Evolutionary conservation across 2,888 invertebrate genomes (phyloP).

Genomic region (Xanthia togata): DNA sequence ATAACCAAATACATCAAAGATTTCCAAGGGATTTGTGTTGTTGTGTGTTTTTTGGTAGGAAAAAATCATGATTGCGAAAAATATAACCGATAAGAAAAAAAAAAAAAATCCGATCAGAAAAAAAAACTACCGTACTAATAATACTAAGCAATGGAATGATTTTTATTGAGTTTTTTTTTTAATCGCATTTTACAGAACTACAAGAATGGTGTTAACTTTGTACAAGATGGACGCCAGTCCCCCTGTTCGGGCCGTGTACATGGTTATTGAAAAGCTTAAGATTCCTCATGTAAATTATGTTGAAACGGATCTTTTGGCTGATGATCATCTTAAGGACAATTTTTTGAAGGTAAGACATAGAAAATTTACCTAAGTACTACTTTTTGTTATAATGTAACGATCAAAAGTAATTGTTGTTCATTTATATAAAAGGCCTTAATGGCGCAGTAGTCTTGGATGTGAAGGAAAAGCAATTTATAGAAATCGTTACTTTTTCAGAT

Average conservation of each 20-base stretch:
- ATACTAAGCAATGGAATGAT: neutral
- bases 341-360: constrained; percentile 57
- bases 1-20: neutral
- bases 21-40: neutral
- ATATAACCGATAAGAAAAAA: too few species aligned
- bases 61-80: neutral
- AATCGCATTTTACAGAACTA: constrained; percentile 19
- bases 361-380: neutral
- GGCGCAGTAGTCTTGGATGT: neutral
- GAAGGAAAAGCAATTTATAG: neutral
- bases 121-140: too few species aligned
- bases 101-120: too few species aligned
- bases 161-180: neutral
- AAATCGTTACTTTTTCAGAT: constrained; percentile 74
- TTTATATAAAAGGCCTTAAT: neutral
- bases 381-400: neutral
- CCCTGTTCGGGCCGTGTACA: constrained; percentile 76
- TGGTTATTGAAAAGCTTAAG: constrained; percentile 75
- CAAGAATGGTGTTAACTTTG: constrained; percentile 76
- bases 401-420: neutral
- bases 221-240: constrained; percentile 79
- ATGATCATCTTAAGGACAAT: constrained; percentile 80
- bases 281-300: constrained; percentile 72
- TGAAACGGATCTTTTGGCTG: constrained; percentile 71
- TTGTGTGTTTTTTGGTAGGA: neutral